Evolutionary conservation across 1,140 invertebrate species (phyloP), one percentile per base, ranked within the genome.

Genomic region (Choristoneura fumiferana): DNA sequence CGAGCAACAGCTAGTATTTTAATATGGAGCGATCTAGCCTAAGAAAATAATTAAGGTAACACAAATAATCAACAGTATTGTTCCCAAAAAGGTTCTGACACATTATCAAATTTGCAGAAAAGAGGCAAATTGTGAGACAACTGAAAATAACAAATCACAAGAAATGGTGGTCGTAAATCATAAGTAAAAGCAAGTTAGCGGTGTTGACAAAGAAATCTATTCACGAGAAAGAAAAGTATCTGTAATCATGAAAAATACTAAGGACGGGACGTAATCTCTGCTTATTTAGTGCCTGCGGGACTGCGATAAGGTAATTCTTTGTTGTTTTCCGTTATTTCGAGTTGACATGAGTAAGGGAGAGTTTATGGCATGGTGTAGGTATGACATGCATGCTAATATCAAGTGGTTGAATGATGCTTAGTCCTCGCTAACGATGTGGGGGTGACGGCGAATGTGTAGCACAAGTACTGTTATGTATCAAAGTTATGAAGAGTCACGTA

Each of bases 321-420:
- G 18, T 33, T 43, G 17, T 43, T 43, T 49, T 49, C 43, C 43
- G 18, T 22, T 15, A 18, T 29, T 37, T 37, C n/a, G n/a, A 37
- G n/a, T 12, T 8, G 8, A 37, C n/a, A 8, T 37, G 8, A 4
- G 35, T 2, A 29, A 29, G 22, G 22, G 22, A 29, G 22, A 6
- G 35, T 9, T 2, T 37, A 2, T 29, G 22, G 22, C 22, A 29
- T 29, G 22, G 13, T 10, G 37, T 38, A 37, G 1, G 0, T 38
- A 38, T 10, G n/a, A 4, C 13, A 40, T 12, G 38, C 14, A 40
- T 14, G 8, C n/a, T 40, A 40, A 40, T 49, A 49, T 49, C 40
- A 49, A 49, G 43, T 49, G 43, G 43, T 49, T 49, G 43, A 49
- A 49, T 13, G 43, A 49, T 49, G 43, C 43, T 49, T 22, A 29